Evolutionary conservation across 1,140 invertebrate species (phyloP).

Genomic region (Drosophila sp.): DNA sequence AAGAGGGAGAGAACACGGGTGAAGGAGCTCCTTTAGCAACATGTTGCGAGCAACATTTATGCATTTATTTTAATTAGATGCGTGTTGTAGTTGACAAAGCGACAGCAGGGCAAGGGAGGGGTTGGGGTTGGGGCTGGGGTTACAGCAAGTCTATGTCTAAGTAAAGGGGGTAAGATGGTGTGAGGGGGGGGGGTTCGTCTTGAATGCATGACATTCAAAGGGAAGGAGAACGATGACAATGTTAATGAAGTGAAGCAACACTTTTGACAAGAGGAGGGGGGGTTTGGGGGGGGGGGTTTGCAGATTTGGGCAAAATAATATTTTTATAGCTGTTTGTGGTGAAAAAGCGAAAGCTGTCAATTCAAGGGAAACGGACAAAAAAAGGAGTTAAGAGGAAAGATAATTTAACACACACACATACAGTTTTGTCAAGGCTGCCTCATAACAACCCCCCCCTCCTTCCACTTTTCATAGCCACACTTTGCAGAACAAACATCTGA

Average conservation of each 20-base stretch:
- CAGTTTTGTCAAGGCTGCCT: conserved; percentile 29
- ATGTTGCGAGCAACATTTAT: conserved; percentile 49
- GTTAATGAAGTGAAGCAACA: conserved; percentile 42
- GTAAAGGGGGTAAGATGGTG: too few species aligned
- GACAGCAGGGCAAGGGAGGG: not conserved
- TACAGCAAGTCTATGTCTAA: too few species aligned
- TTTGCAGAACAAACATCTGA: conserved; percentile 20
- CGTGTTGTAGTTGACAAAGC: conserved; percentile 6
- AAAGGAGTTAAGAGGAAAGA: not conserved
- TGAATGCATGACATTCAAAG: conserved; percentile 13
- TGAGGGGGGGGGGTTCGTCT: conserved; percentile 8
- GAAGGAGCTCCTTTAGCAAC: conserved; percentile 63
- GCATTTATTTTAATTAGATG: conserved; percentile 42
- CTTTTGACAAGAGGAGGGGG: not conserved
- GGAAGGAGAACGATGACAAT: conserved; percentile 7
- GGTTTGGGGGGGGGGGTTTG: not conserved
- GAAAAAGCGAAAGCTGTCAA: conserved; percentile 38
- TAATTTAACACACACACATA: not conserved
- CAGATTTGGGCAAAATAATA: conserved; percentile 19
- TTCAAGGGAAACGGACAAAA: not conserved
- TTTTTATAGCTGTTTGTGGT: conserved; percentile 28
- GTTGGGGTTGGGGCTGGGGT: too few species aligned
- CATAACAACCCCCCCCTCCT: not conserved
- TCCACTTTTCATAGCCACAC: not conserved
- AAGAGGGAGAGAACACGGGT: conserved; percentile 2